Conservation (phyloP, 2,113 vertebrate genomes). For the Craseonycteris thonglongyai region DNA sequence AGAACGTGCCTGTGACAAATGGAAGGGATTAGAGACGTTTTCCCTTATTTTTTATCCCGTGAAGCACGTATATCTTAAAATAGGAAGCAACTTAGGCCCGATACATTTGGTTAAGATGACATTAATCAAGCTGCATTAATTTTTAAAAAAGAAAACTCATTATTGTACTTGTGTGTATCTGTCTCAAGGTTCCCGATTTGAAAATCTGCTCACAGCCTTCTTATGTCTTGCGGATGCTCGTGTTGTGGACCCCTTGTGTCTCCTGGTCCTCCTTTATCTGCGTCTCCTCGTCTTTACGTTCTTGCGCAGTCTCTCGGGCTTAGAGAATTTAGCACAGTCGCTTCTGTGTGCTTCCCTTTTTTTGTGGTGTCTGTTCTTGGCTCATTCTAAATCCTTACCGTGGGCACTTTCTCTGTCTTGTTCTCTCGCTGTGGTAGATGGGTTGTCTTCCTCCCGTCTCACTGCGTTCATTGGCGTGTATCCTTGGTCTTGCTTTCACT, state of each 20-base stretch:
- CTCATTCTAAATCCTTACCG: rapidly evolving
- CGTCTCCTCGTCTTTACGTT: not conserved
- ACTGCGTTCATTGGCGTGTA: rapidly evolving
- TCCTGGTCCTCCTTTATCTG: not conserved
- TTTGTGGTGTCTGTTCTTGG: rapidly evolving
- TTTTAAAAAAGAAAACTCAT: not conserved
- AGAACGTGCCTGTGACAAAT: not conserved
- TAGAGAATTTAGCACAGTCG: rapidly evolving
- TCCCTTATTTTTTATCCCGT: rapidly evolving
- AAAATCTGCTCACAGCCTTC: rapidly evolving
- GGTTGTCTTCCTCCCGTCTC: rapidly evolving
- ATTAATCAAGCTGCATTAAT: not conserved
- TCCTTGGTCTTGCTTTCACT: not conserved
- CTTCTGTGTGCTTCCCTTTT: rapidly evolving
- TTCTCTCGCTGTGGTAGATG: rapidly evolving
- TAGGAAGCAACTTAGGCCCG: not conserved
- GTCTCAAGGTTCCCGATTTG: not conserved
- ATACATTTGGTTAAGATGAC: not conserved
- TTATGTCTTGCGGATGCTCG: rapidly evolving
- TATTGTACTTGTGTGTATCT: rapidly evolving
- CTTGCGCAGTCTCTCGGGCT: not conserved
- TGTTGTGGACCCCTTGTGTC: rapidly evolving
- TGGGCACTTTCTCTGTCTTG: rapidly evolving
- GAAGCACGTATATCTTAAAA: rapidly evolving
- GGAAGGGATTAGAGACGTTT: not conserved